Conservation (phyloP, 2,797 vertebrate species). For the Aeoliscus strigatus region DNA sequence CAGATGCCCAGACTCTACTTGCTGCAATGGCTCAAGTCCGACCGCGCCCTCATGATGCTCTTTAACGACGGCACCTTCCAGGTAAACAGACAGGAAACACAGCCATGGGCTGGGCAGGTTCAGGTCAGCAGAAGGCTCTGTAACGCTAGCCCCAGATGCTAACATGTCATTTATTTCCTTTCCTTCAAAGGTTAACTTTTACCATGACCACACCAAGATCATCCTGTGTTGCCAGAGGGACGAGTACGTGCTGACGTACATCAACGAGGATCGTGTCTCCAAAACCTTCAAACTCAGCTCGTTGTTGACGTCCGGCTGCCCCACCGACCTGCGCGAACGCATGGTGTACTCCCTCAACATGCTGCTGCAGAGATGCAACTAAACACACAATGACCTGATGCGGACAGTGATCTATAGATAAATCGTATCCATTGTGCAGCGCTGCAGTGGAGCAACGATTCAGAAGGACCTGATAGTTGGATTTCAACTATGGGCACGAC, state of each 20-base stretch:
- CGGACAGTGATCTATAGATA: conserved; percentile 7
- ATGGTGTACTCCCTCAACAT: conserved; percentile 97
- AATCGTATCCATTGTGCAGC: conserved; percentile 16
- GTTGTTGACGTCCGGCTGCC: conserved; percentile 86
- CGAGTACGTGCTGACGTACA: conserved; percentile 93
- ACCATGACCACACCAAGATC: conserved; percentile 98
- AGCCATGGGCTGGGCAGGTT: conserved; percentile 15
- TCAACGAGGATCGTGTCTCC: conserved; percentile 94
- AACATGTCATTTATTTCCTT: background rate
- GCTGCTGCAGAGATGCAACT: conserved; percentile 92
- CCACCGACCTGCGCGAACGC: conserved; percentile 83
- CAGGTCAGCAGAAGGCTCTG: background rate
- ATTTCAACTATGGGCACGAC: conserved; percentile 17
- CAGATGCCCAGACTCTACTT: conserved; percentile 90
- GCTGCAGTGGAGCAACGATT: conserved; percentile 28
- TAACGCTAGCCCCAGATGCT: background rate
- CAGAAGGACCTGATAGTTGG: conserved; percentile 6
- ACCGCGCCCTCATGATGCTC: conserved; percentile 98
- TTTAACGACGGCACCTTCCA: conserved; percentile 99
- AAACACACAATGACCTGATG: conserved; percentile 37
- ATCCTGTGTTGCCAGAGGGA: conserved; percentile 91
- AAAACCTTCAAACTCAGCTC: conserved; percentile 86
- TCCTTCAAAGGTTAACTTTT: conserved; percentile 90
- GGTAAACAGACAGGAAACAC: conserved; percentile 70
- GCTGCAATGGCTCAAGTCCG: conserved; percentile 97